Evolutionary conservation across 2,113 vertebrate species (phyloP).

Genomic region (Bos taurus): ARS-UCD2.0 NC_037333.1:42666001-42666500

Average conservation of each 20-base stretch:
- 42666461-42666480: conserved; percentile 63
- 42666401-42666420: conserved; percentile 53
- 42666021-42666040: not conserved
- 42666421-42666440: conserved; percentile 55
- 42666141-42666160: conserved; percentile 35
- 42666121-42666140: not conserved
- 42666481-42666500: conserved; percentile 76
- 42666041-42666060: not conserved
- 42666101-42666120: not conserved
- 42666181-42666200: conserved; percentile 27
- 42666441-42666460: conserved; percentile 58
- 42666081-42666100: not conserved
- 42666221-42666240: conserved; percentile 61
- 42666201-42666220: conserved; percentile 34
- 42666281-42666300: conserved; percentile 33
- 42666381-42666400: conserved; percentile 1
- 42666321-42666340: conserved; percentile 52
- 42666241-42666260: conserved; percentile 61
- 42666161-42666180: conserved; percentile 32
- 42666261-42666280: conserved; percentile 35
- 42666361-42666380: conserved; percentile 47
- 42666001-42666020: not conserved
- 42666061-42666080: not conserved
- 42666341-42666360: not conserved
- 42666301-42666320: conserved; percentile 31